Evolutionary conservation across 2,797 vertebrate genomes (phyloP), one percentile per base, ranked within the genome.

Genomic region (Echiichthys vipera): DNA sequence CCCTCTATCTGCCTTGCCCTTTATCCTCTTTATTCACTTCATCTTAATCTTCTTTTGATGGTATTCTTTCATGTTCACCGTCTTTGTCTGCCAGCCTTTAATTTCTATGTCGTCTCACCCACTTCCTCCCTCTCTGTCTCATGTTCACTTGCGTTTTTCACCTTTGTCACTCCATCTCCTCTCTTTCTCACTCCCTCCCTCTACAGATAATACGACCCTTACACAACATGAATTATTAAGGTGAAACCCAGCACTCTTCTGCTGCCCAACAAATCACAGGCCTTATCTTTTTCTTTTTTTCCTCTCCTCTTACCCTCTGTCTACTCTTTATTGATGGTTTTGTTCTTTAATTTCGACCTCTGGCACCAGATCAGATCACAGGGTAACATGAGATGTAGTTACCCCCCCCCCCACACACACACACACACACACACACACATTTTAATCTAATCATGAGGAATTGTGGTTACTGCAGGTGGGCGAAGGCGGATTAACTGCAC

Each of bases 161-260:
- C 71, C 54, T 75, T 61, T 56, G 7, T 39, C 12, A 0, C 66
- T 24, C 24, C 39, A 25, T 25, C 37, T 22, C 24, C 30, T 43
- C 20, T 46, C 47, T 62, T 15, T 30, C 40, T 40, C 43, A 27
- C 22, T 64, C 63, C 40, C 34, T 73, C 54, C 37, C 65, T 63
- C 34, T 17, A n/a, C 62, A 54, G 77, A 81, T 14, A 49, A 65
- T 67, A 66, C 77, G 80, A 81, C 78, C 88, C 85, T 91, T 91
- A 81, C 85, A 85, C 81, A 56, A 76, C 68, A 74, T 91, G 81
- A 93, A 93, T 92, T 90, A 92, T 93, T 91, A 74, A 93, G 81
- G 77, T 84, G 91, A 91, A 92, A 89, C 81, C 74, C n/a, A 24
- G 77, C 79, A 69, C 85, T 73, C 27, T 4, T 73, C 46, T 74